Evolutionary conservation across 2,797 vertebrate species (phyloP).

Genomic region (Gymnocypris eckloni): DNA sequence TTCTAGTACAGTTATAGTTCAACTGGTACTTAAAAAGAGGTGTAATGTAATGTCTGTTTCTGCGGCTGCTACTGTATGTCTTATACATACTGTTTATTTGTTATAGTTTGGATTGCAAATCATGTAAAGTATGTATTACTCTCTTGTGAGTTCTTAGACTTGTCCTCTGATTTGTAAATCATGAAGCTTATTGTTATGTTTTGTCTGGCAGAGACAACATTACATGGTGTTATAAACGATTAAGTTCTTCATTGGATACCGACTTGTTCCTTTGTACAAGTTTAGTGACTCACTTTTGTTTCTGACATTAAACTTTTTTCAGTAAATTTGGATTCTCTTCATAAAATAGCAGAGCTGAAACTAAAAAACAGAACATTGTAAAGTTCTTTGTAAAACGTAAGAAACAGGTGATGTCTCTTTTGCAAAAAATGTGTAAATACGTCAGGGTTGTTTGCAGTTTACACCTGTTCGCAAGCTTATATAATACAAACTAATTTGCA

Average conservation of each 20-base stretch:
- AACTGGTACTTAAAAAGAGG: background rate
- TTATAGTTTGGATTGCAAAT: background rate
- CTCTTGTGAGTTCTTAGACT: background rate
- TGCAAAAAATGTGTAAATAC: background rate
- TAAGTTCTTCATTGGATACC: slow-evolving; percentile 1
- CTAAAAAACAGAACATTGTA: background rate
- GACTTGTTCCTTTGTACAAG: slow-evolving; percentile 1
- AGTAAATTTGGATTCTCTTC: background rate
- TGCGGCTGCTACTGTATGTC: background rate
- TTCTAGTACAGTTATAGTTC: background rate
- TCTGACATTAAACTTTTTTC: background rate
- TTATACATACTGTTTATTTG: background rate
- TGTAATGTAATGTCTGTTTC: background rate
- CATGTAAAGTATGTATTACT: background rate
- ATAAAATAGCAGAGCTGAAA: background rate
- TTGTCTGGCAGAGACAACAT: background rate
- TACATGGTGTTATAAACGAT: background rate
- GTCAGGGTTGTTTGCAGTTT: background rate
- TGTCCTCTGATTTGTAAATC: background rate
- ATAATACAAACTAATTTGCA: background rate
- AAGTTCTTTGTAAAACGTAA: background rate
- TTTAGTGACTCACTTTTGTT: background rate
- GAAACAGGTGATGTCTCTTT: background rate
- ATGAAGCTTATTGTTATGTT: slow-evolving; percentile 3
- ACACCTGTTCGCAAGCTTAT: background rate